Evolutionary conservation across 1,140 invertebrate species (phyloP).

Genomic region (Ericerus pela): DNA sequence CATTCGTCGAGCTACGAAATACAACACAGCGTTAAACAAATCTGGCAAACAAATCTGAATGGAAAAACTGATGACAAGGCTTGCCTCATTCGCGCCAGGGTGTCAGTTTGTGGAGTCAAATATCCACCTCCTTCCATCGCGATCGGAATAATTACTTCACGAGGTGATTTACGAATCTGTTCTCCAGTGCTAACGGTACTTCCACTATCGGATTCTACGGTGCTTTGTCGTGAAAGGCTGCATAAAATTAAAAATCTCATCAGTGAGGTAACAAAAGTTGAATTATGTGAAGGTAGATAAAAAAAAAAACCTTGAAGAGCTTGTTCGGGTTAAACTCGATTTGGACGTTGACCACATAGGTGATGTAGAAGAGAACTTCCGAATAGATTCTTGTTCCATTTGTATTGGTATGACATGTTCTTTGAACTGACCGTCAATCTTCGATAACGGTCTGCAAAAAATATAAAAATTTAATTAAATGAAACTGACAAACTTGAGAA

Average conservation of each 20-base stretch:
- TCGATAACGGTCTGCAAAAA: slow-evolving; percentile 21
- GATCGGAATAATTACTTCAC: slow-evolving; percentile 83
- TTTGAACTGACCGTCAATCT: slow-evolving; percentile 28
- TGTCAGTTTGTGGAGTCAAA: slow-evolving; percentile 55
- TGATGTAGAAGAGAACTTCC: slow-evolving; percentile 22
- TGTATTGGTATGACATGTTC: slow-evolving; percentile 43
- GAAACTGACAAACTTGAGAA: neutral
- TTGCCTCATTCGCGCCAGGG: slow-evolving; percentile 37
- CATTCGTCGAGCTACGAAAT: neutral
- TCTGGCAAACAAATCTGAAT: neutral
- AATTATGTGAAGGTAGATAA: too few relatives aligned
- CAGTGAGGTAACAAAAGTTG: too few relatives aligned
- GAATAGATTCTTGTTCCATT: slow-evolving; percentile 31
- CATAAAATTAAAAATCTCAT: too few relatives aligned
- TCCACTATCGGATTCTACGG: slow-evolving; percentile 49
- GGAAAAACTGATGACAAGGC: neutral
- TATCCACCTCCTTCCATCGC: slow-evolving; percentile 74
- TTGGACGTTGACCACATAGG: slow-evolving; percentile 27
- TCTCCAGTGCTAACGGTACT: slow-evolving; percentile 37
- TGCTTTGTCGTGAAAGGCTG: slow-evolving; percentile 47
- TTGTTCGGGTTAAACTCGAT: neutral
- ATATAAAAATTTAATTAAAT: slow-evolving; percentile 7
- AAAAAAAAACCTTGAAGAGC: slow-evolving; percentile 2
- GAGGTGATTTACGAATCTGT: slow-evolving; percentile 68
- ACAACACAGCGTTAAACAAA: neutral